A percentile compares a stretch with the other conserved stretches of the same genome.
These are phyloP conservation scores for Margaritifera margaritifera DNA, from an alignment of 2,888 invertebrate species.

Conservation along the genomic window DNA sequence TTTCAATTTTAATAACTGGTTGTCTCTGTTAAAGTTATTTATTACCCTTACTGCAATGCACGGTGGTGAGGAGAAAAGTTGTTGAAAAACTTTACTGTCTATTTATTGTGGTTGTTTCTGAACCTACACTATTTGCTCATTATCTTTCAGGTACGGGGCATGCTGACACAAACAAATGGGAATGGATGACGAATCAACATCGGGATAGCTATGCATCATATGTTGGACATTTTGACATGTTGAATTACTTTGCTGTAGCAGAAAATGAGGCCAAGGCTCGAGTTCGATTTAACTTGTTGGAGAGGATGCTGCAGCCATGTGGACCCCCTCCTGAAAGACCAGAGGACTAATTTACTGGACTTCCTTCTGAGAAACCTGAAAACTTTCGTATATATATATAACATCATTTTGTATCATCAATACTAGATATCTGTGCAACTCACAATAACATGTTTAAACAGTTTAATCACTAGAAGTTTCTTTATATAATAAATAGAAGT, in stretches of 20 bases:
- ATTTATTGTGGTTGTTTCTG: no score
- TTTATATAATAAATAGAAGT: no score
- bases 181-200: slow-evolving; percentile 98
- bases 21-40: no score
- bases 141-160: slow-evolving; percentile 95
- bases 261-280: slow-evolving; percentile 98
- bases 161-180: slow-evolving; percentile 96
- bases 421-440: background rate
- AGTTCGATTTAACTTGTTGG: slow-evolving; percentile 94
- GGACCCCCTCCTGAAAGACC: slow-evolving; percentile 98
- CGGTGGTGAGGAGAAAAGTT: no score
- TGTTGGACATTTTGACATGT: slow-evolving; percentile 95
- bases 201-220: slow-evolving; percentile 96
- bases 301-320: slow-evolving; percentile 98
- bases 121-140: no score
- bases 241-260: slow-evolving; percentile 93
- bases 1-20: no score
- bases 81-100: no score
- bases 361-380: slow-evolving; percentile 12
- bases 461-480: no score
- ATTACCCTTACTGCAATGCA: no score
- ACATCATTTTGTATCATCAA: background rate
- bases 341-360: slow-evolving; percentile 78
- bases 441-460: background rate
- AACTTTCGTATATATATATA: background rate